These are phyloP conservation scores for Smithornis capensis DNA, from an alignment of 2,113 vertebrate genomes.

Conservation along the genomic window DNA sequence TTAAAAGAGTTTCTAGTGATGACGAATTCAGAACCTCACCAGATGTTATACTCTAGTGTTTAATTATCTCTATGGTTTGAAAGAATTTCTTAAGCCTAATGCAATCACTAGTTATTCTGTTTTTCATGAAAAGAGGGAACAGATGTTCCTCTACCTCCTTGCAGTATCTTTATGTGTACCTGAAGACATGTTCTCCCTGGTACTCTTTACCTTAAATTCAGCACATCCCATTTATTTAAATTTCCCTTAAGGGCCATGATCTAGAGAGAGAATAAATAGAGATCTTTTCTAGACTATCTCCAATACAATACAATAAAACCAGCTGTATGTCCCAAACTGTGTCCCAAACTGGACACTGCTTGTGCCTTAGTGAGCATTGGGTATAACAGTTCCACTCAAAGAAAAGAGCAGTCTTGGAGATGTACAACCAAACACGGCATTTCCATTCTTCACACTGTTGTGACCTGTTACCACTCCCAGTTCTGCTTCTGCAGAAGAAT, in stretches of 20 bases:
- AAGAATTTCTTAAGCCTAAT: slow-evolving; percentile 18
- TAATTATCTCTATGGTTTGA: neutral
- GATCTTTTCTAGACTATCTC: neutral
- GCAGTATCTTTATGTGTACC: neutral
- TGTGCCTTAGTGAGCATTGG: neutral
- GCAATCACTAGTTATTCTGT: neutral
- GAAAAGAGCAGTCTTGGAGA: neutral
- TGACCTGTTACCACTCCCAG: neutral
- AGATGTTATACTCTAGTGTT: slow-evolving; percentile 5
- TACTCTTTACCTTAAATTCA: neutral
- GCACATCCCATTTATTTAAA: rapidly evolving
- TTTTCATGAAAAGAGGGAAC: neutral
- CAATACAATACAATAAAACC: neutral
- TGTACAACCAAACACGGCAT: neutral
- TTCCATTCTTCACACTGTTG: neutral
- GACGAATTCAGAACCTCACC: neutral
- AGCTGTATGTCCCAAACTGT: neutral
- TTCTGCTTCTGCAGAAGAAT: neutral
- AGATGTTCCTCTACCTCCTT: neutral
- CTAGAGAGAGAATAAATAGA: neutral
- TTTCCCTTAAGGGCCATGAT: neutral
- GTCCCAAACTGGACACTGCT: neutral
- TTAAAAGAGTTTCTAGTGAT: neutral
- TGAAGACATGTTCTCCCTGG: neutral
- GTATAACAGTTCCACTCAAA: neutral